These are phyloP conservation scores for Chlorocebus sabaeus DNA, from an alignment of 2,113 vertebrate species.

Conservation along the genomic window DNA sequence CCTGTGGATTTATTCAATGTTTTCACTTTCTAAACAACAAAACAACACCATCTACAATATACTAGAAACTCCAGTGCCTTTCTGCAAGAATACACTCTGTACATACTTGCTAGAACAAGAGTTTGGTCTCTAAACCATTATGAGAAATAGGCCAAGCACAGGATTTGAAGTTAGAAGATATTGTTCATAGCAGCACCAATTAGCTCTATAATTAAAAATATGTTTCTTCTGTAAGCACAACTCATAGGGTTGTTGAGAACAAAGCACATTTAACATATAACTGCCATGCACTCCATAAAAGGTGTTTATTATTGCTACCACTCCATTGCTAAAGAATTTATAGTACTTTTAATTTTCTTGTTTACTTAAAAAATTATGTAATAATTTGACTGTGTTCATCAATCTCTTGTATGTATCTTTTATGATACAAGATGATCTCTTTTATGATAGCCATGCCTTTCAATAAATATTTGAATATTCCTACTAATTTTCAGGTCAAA, in stretches of 20 bases:
- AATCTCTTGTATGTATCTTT: background rate
- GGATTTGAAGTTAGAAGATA: background rate
- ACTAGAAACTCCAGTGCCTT: background rate
- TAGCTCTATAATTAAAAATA: background rate
- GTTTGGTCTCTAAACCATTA: background rate
- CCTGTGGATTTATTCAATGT: background rate
- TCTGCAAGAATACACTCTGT: background rate
- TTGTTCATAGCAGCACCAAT: too few relatives aligned
- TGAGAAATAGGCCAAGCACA: background rate
- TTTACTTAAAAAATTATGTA: conserved; percentile 5
- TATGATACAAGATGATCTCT: background rate
- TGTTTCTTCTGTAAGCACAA: background rate
- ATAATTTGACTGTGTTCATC: background rate
- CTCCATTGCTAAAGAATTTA: background rate
- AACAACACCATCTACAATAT: background rate
- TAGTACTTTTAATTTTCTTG: background rate
- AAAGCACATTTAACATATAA: background rate
- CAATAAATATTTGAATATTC: background rate
- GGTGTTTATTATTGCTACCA: background rate
- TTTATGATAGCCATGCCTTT: background rate
- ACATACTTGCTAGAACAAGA: background rate
- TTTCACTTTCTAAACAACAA: conserved; percentile 15
- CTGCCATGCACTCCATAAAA: background rate
- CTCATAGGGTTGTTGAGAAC: background rate
- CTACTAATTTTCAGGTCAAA: background rate